Evolutionary conservation across 2,797 vertebrate genomes (phyloP), one percentile per base, ranked within the genome.

Genomic region (Sebastes wilsoni): DNA sequence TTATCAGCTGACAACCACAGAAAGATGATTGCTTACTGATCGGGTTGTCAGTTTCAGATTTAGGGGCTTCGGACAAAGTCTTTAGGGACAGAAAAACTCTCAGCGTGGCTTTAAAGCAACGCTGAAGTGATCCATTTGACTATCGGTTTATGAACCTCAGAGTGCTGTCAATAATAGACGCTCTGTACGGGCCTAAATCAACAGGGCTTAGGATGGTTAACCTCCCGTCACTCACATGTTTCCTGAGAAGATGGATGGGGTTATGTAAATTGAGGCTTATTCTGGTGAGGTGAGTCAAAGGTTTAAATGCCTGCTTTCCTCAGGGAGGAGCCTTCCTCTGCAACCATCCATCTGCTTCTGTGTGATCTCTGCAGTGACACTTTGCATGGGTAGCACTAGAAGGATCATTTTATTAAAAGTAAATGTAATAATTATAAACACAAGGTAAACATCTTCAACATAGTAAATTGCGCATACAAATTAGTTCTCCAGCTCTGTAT

Each of bases 41-140:
- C 70, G 23, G 38, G 38, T 69, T 82, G 66, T 60, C 38, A 67
- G 22, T 67, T 66, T 25, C 46, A 85, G 76, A 88, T 90, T 86
- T 72, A 77, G 56, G 14, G 46, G 71, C 66, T 85, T 80, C 3
- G 1, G 20, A 68, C 46, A 30, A 73, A 74, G 65, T 81, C 74
- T 81, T 85, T 23, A 22, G 60, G 52, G 66, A 77, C 69, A 56
- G 28, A 65, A 80, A 87, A 82, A 46, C 16, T 46, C 42, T 46
- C 16, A 46, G 16, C 0, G 16, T 77, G 61, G 30, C 83, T 89
- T 80, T 73, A 71, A 73, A 75, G 58, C 69, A 58, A 80, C 65
- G 76, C 58, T 59, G 38, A 77, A 66, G 76, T 79, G 72, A 90
- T 89, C 72, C 38, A 82, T 82, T 74, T 74, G 85, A 76, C 83